A percentile compares a stretch with the other conserved stretches of the same genome.
These are phyloP conservation scores for Drosophila nebulosa DNA, from an alignment of 1,140 invertebrate genomes.

Conservation along the genomic window DNA sequence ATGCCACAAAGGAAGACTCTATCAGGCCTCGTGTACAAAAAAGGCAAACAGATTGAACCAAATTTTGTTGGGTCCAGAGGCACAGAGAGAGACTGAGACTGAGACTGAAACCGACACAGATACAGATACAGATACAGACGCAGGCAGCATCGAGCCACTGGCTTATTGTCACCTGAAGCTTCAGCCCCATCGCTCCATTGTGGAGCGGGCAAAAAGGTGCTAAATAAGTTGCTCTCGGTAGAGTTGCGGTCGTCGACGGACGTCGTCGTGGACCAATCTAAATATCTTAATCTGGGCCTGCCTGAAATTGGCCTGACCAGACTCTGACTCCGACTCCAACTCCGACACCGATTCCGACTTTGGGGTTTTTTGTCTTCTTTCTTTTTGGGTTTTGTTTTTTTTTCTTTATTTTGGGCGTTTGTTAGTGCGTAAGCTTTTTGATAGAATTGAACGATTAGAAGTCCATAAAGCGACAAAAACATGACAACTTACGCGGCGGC, in stretches of 20 bases:
- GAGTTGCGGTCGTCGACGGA: slow-evolving; percentile 20
- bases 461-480: slow-evolving; percentile 81
- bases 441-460: slow-evolving; percentile 81
- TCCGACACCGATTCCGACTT: slow-evolving; percentile 11
- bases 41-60: slow-evolving; percentile 71
- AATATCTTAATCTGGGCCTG: slow-evolving; percentile 78
- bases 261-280: slow-evolving; percentile 69
- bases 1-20: slow-evolving; percentile 72
- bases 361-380: background rate
- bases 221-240: slow-evolving; percentile 55
- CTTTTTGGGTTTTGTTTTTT: slow-evolving; percentile 2
- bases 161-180: slow-evolving; percentile 75
- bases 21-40: slow-evolving; percentile 58
- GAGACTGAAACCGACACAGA: background rate
- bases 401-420: slow-evolving; percentile 56
- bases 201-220: slow-evolving; percentile 44
- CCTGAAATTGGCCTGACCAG: slow-evolving; percentile 52
- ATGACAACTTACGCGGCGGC: slow-evolving; percentile 76
- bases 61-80: slow-evolving; percentile 57
- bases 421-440: slow-evolving; percentile 81
- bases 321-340: background rate
- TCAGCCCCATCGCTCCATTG: slow-evolving; percentile 27
- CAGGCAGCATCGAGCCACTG: slow-evolving; percentile 28
- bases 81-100: background rate
- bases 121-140: background rate